phyloP scores from a whole-genome alignment of 1,140 invertebrate genomes.

The Helicoverpa armigera region DNA sequence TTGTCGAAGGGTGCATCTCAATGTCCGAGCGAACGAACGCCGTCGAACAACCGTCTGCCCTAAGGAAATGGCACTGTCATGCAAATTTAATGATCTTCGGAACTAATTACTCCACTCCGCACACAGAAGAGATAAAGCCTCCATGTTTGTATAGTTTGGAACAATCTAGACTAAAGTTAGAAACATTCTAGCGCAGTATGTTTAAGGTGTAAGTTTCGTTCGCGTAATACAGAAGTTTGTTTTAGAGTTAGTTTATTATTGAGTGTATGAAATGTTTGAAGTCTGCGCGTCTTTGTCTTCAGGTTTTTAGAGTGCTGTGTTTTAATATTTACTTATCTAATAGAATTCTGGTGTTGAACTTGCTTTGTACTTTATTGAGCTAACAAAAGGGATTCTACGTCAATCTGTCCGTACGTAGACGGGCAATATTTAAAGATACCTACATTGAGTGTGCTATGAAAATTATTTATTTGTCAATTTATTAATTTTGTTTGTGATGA shows the following conservation, averaged over 20 bases:
- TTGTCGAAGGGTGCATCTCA: conserved; percentile 73
- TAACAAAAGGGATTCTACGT: not conserved
- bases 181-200: conserved; percentile 62
- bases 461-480: too few relatives aligned
- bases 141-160: conserved; percentile 68
- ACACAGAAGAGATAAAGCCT: conserved; percentile 68
- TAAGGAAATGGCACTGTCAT: conserved; percentile 69
- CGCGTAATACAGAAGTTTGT: conserved; percentile 74
- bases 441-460: too few relatives aligned
- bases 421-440: too few relatives aligned
- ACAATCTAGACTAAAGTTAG: conserved; percentile 75
- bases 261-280: conserved; percentile 58
- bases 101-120: conserved; percentile 72
- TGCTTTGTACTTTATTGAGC: not conserved
- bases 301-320: conserved; percentile 11
- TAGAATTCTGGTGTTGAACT: not conserved
- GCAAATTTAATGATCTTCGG: conserved; percentile 73
- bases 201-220: conserved; percentile 77
- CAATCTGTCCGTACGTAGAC: not conserved
- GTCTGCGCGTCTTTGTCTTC: conserved; percentile 46
- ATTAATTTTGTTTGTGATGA: too few relatives aligned
- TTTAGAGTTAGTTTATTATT: conserved; percentile 73
- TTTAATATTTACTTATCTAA: conserved; percentile 29
- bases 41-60: conserved; percentile 41
- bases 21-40: conserved; percentile 55